These are phyloP conservation scores for Fistularia commersonii DNA, from an alignment of 2,797 vertebrate genomes.

Conservation along the genomic window DNA sequence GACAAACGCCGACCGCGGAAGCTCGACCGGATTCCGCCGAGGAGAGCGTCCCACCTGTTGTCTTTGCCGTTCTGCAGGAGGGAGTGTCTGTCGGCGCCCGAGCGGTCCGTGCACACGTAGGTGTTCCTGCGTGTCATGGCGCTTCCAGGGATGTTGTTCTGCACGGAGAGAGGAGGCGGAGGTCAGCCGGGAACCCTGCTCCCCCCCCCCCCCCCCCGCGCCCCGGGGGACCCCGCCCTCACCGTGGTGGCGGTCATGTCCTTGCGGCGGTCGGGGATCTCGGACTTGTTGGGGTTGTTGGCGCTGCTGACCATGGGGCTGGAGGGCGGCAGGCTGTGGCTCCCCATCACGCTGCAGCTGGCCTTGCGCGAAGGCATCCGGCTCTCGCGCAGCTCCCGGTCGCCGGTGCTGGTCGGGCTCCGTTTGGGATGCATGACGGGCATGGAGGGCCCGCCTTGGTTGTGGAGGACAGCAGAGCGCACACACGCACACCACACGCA, in stretches of 20 bases:
- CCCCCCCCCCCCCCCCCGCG: no score
- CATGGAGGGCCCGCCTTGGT: conserved; percentile 87
- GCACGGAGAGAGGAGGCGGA: no score
- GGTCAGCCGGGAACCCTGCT: no score
- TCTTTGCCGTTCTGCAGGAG: conserved; percentile 91
- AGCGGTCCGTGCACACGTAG: conserved; percentile 89
- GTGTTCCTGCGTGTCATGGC: conserved; percentile 91
- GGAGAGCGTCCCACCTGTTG: conserved; percentile 79
- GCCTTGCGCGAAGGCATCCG: conserved; percentile 84
- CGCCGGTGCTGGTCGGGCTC: conserved; percentile 86
- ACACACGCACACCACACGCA: conserved; percentile 56
- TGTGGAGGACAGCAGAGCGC: conserved; percentile 68
- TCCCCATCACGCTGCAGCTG: conserved; percentile 84
- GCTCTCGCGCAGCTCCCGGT: conserved; percentile 85
- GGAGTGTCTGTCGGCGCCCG: conserved; percentile 83
- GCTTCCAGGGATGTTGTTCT: conserved; percentile 91
- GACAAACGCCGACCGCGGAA: no score
- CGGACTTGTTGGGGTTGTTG: conserved; percentile 92
- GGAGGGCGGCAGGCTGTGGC: conserved; percentile 83
- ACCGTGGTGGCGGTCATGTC: conserved; percentile 86
- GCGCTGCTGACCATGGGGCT: conserved; percentile 95
- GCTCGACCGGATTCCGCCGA: no score
- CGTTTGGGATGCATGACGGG: conserved; percentile 87
- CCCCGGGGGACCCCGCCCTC: no score
- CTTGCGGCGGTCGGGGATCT: conserved; percentile 90